phyloP scores from a whole-genome alignment of 1,140 invertebrate genomes.

The Psilanteris sp. region DNA sequence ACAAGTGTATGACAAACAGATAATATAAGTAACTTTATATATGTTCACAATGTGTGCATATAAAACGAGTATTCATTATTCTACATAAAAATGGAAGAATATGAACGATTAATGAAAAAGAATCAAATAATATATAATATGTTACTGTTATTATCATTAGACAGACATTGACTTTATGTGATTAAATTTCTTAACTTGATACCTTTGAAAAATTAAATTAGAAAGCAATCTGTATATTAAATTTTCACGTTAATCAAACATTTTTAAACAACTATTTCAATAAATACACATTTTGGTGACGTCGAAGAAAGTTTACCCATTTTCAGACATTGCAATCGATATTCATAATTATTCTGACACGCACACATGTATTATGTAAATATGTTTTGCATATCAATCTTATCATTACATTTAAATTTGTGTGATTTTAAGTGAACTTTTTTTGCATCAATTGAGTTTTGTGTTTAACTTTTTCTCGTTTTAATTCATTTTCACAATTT shows the following conservation, averaged over 20 bases:
- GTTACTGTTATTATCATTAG: no score
- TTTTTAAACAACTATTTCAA: no score
- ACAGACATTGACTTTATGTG: no score
- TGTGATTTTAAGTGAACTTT: not conserved
- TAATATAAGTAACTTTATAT: no score
- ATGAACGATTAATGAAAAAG: no score
- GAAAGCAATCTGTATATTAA: no score
- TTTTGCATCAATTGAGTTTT: not conserved
- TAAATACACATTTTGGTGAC: conserved; percentile 11
- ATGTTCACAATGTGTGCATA: no score
- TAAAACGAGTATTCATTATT: no score
- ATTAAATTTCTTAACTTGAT: no score
- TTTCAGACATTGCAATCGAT: conserved; percentile 8
- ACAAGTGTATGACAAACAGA: no score
- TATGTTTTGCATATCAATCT: conserved; percentile 25
- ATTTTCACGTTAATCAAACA: conserved; percentile 4
- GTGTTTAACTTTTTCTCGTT: not conserved
- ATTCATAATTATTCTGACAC: conserved; percentile 14
- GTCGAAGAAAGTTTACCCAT: conserved; percentile 6
- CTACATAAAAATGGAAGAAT: no score
- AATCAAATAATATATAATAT: no score
- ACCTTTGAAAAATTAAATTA: not conserved
- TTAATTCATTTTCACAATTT: not conserved
- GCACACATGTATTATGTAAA: conserved; percentile 36
- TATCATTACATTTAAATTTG: conserved; percentile 2